Base-by-base conservation (phyloP, 1,140 invertebrate genomes). In the Drosophila grimshawi region DNA sequence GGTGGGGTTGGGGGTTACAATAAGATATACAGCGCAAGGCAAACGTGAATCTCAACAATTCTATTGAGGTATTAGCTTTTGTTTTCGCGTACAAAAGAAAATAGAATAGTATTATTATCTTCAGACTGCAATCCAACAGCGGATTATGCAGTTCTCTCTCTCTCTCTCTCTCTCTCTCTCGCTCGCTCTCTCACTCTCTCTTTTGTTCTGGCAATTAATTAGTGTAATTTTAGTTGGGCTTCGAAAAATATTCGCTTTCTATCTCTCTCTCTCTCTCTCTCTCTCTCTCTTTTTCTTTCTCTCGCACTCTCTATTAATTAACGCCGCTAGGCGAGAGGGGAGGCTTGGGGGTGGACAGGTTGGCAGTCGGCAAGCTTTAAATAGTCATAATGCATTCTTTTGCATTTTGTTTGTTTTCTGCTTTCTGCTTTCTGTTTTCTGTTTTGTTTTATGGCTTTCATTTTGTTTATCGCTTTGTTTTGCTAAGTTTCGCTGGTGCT, bases 21-120 rank as follows among this genome's bases (percentile, higher is more conserved):
- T 19, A 19, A 19, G 19, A 19, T 19, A 19, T 19, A 19, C 19
- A 19, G 19, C 2, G 41, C 37, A 41, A 30, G 45, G 41, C 30
- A 46, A n/a, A 48, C 43, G 57, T 59, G 33, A 59, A 45, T 45
- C 56, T n/a, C 56, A 59, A 39, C 57, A 35, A 60, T 27, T 60
- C 43, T 37, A 35, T 60, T 60, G 43, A 48, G 43, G 46, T 30
- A 60, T 60, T 11, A 35, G 30, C 57, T 46, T 48, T 60, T 60
- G 43, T 60, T 35, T 35, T 60, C 30, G 43, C 43, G n/a, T 41
- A 41, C 33, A 33, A 41, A n/a, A 41, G 39, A 41, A 43, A 60
- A 60, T 48, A 19, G 57, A 60, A 33, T 33, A 35, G 29, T 19
- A 46, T 60, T 60, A 60, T 60, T 46, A 60, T 60, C 57, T 60